Conservation (phyloP, 2,113 vertebrate species). For the Macroglossus sobrinus region DNA sequence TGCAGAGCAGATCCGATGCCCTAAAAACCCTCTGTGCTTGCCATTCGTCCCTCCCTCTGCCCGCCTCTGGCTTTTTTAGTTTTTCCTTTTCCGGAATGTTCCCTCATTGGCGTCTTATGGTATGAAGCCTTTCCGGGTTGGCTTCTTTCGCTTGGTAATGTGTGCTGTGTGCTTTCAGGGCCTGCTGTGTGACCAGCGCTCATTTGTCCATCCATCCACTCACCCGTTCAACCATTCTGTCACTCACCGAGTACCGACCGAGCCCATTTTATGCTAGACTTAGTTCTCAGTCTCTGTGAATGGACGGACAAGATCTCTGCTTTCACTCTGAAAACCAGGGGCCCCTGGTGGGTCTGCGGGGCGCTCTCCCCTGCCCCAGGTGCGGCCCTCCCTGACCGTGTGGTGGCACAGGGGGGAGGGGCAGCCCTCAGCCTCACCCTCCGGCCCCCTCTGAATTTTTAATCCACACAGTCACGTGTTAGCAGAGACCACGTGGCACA, state of each 20-base stretch:
- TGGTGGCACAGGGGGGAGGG: neutral
- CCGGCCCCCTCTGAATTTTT: neutral
- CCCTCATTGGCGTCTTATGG: accelerated
- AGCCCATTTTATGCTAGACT: accelerated
- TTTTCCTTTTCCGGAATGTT: neutral
- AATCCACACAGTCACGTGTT: accelerated
- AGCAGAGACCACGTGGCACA: accelerated
- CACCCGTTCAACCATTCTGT: too few relatives aligned
- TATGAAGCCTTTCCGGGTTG: neutral
- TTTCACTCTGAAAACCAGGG: neutral
- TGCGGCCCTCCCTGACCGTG: neutral
- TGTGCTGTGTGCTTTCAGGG: neutral
- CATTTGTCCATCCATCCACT: neutral
- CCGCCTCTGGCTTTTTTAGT: neutral
- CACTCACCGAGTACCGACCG: neutral
- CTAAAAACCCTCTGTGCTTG: accelerated
- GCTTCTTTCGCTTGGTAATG: neutral
- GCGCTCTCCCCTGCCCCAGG: too few relatives aligned
- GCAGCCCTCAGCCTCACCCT: neutral
- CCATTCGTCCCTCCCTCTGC: accelerated
- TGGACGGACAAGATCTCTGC: accelerated
- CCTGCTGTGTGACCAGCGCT: neutral
- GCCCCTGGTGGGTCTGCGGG: too few relatives aligned
- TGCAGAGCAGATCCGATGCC: accelerated
- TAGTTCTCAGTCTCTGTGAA: accelerated